These are phyloP conservation scores for Drosophila asahinai DNA, from an alignment of 1,140 invertebrate species.

Conservation along the genomic window DNA sequence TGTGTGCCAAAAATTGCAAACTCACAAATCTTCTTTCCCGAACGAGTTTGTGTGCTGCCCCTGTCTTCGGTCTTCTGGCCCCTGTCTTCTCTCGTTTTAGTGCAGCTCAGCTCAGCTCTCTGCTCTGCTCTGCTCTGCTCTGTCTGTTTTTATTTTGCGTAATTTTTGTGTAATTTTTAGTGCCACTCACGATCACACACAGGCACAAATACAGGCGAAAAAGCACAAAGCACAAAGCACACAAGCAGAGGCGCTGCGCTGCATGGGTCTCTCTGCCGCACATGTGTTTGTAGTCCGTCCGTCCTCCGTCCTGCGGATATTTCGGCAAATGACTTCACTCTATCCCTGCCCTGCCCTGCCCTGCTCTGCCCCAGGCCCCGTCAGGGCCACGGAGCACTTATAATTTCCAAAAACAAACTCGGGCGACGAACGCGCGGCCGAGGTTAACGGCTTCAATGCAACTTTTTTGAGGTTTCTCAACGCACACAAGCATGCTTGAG, in stretches of 20 bases:
- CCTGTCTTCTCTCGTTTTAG: constrained; percentile 23
- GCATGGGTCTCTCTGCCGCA: constrained; percentile 52
- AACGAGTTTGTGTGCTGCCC: constrained; percentile 31
- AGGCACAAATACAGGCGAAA: neutral
- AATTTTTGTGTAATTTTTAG: constrained; percentile 77
- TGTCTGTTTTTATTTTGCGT: constrained; percentile 49
- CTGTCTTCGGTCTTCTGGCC: constrained; percentile 4
- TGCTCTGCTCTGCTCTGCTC: neutral
- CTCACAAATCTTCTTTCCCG: constrained; percentile 70
- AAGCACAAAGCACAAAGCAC: constrained; percentile 1
- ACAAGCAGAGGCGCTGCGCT: neutral
- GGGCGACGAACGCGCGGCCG: constrained; percentile 79
- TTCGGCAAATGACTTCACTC: constrained; percentile 82
- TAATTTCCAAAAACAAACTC: constrained; percentile 80
- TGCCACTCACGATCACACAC: constrained; percentile 42
- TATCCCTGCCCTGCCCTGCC: constrained; percentile 30
- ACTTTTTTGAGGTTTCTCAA: constrained; percentile 81
- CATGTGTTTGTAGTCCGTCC: constrained; percentile 58
- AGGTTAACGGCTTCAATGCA: constrained; percentile 85
- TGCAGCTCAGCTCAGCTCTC: neutral
- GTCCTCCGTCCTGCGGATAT: constrained; percentile 30
- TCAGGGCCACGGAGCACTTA: constrained; percentile 44
- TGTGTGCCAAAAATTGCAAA: constrained; percentile 76
- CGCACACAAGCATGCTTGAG: constrained; percentile 6
- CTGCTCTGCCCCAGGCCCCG: neutral